Evolutionary conservation across 2,888 invertebrate species (phyloP).

Genomic region (Eupeodes latifasciatus): DNA sequence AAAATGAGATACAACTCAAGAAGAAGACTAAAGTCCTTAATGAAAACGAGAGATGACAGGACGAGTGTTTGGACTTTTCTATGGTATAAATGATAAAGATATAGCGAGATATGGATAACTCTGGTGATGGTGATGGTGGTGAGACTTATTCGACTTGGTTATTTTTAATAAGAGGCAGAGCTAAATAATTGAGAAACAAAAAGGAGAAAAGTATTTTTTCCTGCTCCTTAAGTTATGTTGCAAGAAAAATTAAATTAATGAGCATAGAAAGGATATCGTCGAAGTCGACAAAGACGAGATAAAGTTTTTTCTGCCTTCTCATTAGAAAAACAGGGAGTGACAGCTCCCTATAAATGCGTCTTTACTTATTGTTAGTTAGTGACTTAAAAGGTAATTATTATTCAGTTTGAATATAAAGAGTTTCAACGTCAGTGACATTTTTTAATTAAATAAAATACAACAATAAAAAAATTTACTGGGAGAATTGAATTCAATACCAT

Average conservation of each 20-base stretch:
- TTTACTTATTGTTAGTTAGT: not conserved
- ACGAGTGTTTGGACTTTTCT: not conserved
- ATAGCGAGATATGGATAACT: not conserved
- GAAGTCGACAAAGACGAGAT: not conserved
- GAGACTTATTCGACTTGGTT: constrained; percentile 23
- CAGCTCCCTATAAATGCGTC: constrained; percentile 40
- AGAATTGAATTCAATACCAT: constrained; percentile 17
- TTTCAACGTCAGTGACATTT: constrained; percentile 46
- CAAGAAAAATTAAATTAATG: constrained; percentile 75
- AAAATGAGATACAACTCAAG: constrained; percentile 74
- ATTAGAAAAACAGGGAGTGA: constrained; percentile 54
- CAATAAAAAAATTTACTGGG: not conserved
- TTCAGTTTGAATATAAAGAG: constrained; percentile 46
- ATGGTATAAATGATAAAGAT: too few species aligned
- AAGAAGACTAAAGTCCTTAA: constrained; percentile 70
- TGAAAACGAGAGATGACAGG: constrained; percentile 65
- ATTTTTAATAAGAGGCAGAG: constrained; percentile 43
- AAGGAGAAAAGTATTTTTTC: constrained; percentile 42
- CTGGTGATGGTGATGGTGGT: not conserved
- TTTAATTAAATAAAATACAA: constrained; percentile 52
- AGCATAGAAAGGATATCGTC: constrained; percentile 47
- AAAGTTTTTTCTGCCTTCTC: constrained; percentile 48
- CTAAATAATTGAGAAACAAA: constrained; percentile 8
- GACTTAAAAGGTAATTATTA: constrained; percentile 40
- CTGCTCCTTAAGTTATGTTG: constrained; percentile 33